These are phyloP conservation scores for Corythaixoides concolor DNA, from an alignment of 2,113 vertebrate genomes.

Conservation along the genomic window DNA sequence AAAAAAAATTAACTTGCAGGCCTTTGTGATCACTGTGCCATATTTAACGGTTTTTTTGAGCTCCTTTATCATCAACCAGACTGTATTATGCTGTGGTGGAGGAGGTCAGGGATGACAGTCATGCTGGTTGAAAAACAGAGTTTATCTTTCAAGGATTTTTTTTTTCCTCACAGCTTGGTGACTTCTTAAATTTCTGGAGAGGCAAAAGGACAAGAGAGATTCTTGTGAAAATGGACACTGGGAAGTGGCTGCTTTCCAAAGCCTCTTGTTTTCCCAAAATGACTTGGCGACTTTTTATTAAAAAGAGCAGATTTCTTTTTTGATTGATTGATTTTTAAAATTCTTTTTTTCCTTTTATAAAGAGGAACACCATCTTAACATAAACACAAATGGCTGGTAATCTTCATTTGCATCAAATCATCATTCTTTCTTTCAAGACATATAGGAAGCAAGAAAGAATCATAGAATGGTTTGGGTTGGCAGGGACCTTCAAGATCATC, in stretches of 20 bases:
- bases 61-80: background rate
- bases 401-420: background rate
- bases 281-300: background rate
- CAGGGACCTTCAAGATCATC: too few relatives aligned
- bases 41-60: background rate
- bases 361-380: background rate
- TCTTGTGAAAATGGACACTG: background rate
- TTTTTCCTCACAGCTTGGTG: background rate
- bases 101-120: background rate
- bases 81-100: rapidly evolving
- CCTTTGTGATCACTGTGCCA: background rate
- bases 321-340: background rate
- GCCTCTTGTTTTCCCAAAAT: background rate
- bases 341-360: background rate
- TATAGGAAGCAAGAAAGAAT: background rate
- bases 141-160: background rate
- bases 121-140: background rate
- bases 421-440: background rate
- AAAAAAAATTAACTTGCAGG: background rate
- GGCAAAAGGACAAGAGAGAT: background rate
- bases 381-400: background rate
- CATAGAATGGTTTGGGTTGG: too few relatives aligned
- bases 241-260: background rate
- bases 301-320: background rate
- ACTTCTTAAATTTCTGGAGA: background rate